phyloP scores from a whole-genome alignment of 2,888 invertebrate genomes.

The Cataglyphis cursor region DNA sequence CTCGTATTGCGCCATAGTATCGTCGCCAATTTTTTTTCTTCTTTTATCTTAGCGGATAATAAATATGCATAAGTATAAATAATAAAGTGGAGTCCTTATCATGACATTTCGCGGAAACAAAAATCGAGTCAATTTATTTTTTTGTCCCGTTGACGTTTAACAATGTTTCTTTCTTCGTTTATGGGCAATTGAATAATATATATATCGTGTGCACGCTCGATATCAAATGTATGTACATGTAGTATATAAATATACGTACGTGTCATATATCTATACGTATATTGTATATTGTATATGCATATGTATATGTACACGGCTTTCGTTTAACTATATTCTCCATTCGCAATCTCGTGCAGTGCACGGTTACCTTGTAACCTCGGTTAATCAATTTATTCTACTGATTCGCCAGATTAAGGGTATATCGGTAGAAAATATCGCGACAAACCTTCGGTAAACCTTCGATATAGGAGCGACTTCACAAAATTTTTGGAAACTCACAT shows the following conservation, averaged over 20 bases:
- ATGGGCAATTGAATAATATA: neutral
- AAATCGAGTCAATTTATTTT: constrained; percentile 6
- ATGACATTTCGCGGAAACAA: neutral
- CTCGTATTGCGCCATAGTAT: constrained; percentile 58
- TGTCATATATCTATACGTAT: constrained; percentile 32
- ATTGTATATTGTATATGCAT: constrained; percentile 37
- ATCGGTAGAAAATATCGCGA: neutral
- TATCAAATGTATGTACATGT: constrained; percentile 58
- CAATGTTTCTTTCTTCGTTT: constrained; percentile 8
- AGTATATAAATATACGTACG: constrained; percentile 52
- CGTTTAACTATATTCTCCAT: constrained; percentile 20
- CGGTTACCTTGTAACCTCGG: constrained; percentile 22
- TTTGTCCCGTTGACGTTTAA: neutral
- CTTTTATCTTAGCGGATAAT: constrained; percentile 15
- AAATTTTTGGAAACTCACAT: no score
- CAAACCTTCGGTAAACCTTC: neutral
- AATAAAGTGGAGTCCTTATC: neutral
- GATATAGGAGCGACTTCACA: no score
- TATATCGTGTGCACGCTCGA: constrained; percentile 20
- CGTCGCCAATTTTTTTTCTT: constrained; percentile 27
- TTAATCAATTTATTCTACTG: constrained; percentile 34
- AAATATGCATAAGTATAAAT: constrained; percentile 24
- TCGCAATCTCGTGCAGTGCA: constrained; percentile 31
- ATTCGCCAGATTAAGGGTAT: constrained; percentile 9
- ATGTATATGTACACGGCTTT: constrained; percentile 36